Base-by-base conservation (phyloP, 2,113 vertebrate genomes). In the Porphyrio hochstetteri region DNA sequence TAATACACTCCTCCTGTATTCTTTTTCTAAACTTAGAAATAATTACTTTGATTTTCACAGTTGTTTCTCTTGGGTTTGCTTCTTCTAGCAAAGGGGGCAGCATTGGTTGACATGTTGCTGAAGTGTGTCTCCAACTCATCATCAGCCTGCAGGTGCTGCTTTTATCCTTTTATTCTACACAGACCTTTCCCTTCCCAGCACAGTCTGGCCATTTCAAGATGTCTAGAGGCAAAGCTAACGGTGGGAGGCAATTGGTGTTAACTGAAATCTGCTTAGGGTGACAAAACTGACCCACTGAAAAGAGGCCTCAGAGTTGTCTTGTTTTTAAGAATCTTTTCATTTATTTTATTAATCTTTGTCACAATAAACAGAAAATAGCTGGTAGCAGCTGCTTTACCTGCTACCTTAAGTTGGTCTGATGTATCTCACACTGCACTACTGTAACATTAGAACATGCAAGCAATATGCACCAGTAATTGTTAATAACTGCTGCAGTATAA, bases 181-280 rank as follows among this genome's bases (percentile, higher is more conserved):
- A 87, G 69, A 80, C 44, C 59, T 86, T 86, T 44, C 35, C 13
- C n/a, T 75, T 31, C 33, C 87, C 65, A 57, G 42, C 48, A 72
- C 6, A 65, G 9, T 6, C 35, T 31, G 28, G 13, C 79, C 16
- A 18, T 89, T 85, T 79, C 31, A 74, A 82, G 70, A 80, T 70
- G 50, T 61, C 44, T 82, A 55, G 78, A 95, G 61, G 78, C 36
- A 91, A 85, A 92, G 25, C 9, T 95, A 67, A 91, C 17, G 25
- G 31, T 56, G 20, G 59, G 29, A 93, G 21, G 28, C 23, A 95
- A 64, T 59, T 56, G 88, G 29, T 59, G 28, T 57, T 79, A 82
- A 46, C 31, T 77, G 70, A 87, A 88, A 72, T 76, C 63, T 56
- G 38, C 12, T 78, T 69, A 52, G 36, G 9, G 16, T 38, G 42